A percentile compares a stretch with the other conserved stretches of the same genome.
These are phyloP conservation scores for Chaetura pelagica DNA, from an alignment of 2,113 vertebrate species.

Conservation along the genomic window DNA sequence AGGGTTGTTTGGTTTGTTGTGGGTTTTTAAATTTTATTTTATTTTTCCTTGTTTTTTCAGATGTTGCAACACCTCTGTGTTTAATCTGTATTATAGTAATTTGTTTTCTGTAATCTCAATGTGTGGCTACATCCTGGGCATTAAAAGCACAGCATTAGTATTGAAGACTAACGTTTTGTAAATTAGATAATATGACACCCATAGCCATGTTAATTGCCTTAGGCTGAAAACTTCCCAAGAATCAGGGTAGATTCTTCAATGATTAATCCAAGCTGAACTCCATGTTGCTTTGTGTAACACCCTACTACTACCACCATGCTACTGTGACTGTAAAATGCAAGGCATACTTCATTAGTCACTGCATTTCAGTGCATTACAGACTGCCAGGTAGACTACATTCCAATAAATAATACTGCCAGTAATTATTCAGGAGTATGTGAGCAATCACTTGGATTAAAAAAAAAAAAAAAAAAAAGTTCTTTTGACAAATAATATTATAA, in stretches of 20 bases:
- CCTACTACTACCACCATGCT: background rate
- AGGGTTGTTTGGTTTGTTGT: too few relatives aligned
- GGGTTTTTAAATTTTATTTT: rapidly evolving
- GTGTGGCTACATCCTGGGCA: background rate
- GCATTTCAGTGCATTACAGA: background rate
- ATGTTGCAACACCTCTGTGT: background rate
- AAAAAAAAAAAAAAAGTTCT: background rate
- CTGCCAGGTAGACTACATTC: background rate
- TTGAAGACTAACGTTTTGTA: background rate
- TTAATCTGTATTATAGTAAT: background rate
- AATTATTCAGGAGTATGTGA: background rate
- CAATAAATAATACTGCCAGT: background rate
- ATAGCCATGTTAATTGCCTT: background rate
- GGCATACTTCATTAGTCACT: background rate
- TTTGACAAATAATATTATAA: background rate
- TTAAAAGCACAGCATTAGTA: background rate
- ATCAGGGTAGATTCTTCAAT: background rate
- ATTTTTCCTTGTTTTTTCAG: background rate
- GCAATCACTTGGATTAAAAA: background rate
- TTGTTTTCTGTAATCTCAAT: background rate
- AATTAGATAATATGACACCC: background rate
- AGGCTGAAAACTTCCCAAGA: background rate
- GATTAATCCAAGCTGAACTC: background rate
- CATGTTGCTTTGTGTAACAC: background rate
- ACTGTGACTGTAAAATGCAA: background rate